Conservation (phyloP, 2,113 vertebrate species). For the Chamaetylas fuelleborni region DNA sequence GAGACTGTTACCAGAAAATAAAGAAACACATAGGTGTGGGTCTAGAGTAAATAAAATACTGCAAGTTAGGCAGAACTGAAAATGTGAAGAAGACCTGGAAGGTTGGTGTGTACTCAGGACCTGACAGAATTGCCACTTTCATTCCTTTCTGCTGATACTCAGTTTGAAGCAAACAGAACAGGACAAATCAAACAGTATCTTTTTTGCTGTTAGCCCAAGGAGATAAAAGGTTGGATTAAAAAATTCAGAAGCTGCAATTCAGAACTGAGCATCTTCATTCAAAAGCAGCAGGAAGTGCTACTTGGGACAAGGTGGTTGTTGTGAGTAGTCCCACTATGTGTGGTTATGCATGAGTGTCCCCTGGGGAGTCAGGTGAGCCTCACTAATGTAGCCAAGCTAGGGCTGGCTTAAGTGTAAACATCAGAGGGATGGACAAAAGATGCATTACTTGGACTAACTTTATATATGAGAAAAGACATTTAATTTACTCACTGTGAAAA, state of each 20-base stretch:
- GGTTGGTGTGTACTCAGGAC: background rate
- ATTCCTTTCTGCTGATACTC: background rate
- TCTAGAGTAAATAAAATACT: background rate
- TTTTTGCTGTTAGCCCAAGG: background rate
- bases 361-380: background rate
- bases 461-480: background rate
- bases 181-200: background rate
- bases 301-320: background rate
- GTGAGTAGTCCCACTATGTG: background rate
- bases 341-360: background rate
- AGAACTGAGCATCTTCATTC: background rate
- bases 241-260: background rate
- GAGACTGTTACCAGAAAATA: background rate
- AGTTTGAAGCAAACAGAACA: background rate
- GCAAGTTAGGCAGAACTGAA: background rate
- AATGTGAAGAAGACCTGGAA: background rate
- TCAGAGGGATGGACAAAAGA: background rate
- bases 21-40: background rate
- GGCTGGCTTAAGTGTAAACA: background rate
- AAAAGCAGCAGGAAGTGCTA: background rate
- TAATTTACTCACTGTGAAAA: background rate
- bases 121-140: background rate
- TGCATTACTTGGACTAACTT: background rate
- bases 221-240: background rate
- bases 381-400: background rate